phyloP scores from a whole-genome alignment of 2,888 invertebrate genomes.

The Spodoptera littoralis region DNA sequence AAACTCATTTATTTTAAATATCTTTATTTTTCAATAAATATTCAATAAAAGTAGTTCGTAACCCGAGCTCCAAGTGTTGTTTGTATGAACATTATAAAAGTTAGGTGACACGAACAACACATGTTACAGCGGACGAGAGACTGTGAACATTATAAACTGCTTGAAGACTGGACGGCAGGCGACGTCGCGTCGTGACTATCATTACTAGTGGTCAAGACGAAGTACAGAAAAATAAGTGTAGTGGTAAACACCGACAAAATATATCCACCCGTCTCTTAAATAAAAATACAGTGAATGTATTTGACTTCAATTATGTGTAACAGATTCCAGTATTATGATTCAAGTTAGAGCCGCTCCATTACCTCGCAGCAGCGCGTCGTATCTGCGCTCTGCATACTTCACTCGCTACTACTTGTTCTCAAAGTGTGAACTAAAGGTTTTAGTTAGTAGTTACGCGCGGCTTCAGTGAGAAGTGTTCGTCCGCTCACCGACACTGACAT shows the following conservation, averaged over 20 bases:
- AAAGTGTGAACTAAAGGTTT: constrained; percentile 27
- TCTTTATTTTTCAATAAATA: too few relatives aligned
- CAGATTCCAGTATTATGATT: too few relatives aligned
- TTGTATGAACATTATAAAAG: background rate
- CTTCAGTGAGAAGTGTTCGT: constrained; percentile 16
- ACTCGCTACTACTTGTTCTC: background rate
- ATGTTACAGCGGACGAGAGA: constrained; percentile 39
- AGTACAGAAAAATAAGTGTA: too few relatives aligned
- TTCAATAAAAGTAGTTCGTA: too few relatives aligned
- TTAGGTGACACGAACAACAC: constrained; percentile 7
- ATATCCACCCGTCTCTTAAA: too few relatives aligned
- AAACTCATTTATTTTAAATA: too few relatives aligned
- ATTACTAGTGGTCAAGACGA: too few relatives aligned
- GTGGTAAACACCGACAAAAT: too few relatives aligned
- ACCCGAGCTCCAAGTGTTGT: too few relatives aligned
- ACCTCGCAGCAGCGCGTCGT: background rate
- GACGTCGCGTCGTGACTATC: too few relatives aligned
- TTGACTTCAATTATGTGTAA: background rate
- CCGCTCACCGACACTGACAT: constrained; percentile 19
- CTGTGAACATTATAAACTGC: constrained; percentile 34
- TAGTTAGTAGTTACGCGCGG: constrained; percentile 10
- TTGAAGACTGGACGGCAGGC: constrained; percentile 7
- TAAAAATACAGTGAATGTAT: too few relatives aligned
- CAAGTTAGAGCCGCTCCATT: too few relatives aligned
- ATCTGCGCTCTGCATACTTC: background rate